phyloP scores from a whole-genome alignment of 2,888 invertebrate species.

The Cerastoderma edule region DNA sequence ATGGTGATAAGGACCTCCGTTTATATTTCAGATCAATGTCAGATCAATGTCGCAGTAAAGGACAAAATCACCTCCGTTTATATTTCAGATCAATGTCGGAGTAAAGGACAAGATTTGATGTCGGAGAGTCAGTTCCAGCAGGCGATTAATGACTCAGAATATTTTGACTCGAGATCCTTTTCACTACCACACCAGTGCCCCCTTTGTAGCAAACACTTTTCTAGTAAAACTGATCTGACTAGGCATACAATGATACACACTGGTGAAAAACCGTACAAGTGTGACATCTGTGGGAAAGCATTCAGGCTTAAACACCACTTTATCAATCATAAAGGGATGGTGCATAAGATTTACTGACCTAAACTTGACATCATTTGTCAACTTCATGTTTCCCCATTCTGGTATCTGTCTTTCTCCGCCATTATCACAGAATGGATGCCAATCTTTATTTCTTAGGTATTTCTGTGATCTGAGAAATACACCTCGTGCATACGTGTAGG shows the following conservation, averaged over 20 bases:
- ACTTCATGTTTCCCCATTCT: too few relatives aligned
- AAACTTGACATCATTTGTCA: too few relatives aligned
- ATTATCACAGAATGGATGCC: too few relatives aligned
- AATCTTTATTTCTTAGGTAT: too few relatives aligned
- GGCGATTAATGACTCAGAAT: too few relatives aligned
- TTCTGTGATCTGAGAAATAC: too few relatives aligned
- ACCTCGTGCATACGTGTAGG: too few relatives aligned
- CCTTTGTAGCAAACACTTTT: neutral
- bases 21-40: slow-evolving; percentile 5
- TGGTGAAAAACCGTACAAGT: slow-evolving; percentile 13
- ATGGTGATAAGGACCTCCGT: neutral
- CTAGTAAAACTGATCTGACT: neutral
- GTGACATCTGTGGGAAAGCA: slow-evolving; percentile 19
- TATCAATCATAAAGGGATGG: neutral
- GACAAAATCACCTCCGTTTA: neutral
- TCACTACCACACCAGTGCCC: neutral
- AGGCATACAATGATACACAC: slow-evolving; percentile 19
- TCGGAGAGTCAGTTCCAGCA: neutral
- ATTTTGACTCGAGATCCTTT: too few relatives aligned
- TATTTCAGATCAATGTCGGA: neutral
- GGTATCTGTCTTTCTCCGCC: too few relatives aligned
- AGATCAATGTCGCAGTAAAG: neutral
- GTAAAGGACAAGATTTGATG: neutral
- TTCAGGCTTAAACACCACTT: slow-evolving; percentile 14
- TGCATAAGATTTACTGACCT: too few relatives aligned